Evolutionary conservation across 2,888 invertebrate species (phyloP), one percentile per base, ranked within the genome.

Genomic region (Drosophila tanythrix): DNA sequence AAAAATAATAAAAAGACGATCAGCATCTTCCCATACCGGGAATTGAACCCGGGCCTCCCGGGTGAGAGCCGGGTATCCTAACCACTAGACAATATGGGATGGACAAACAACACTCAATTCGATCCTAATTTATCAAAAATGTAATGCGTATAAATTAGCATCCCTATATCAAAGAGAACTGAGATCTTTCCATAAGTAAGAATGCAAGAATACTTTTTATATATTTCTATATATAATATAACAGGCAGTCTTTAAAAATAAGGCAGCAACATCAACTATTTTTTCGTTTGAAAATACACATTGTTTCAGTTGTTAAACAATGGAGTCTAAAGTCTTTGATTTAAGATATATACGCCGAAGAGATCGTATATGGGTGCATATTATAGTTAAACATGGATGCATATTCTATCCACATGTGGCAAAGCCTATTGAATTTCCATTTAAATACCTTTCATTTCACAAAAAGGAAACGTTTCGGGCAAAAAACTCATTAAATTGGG

Each of bases 71-170:
- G 87, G 83, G 84, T 83, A 83, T 83, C 83, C 83, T 83, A 83
- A 87, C 83, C 83, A 83, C 83, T 83, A 83, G 87, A 83, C 87
- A 83, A 83, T 83, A 83, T 83, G 83, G 87, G 83, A 83, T 35
- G 3, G 35, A 13, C 60, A 29, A 27, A 29, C 8, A 1, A 0
- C 0, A 4, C 1, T 33, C 10, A 21, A 15, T 13, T 25, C 2
- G 46, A 0, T 2, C 1, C 15, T 15, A 25, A 46, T 15, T 46
- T 25, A 25, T 15, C 25, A 8, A 2, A 25, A 15, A 25, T 46
- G 1, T 46, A 15, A 15, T 25, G 3, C 15, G 4, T 25, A 1
- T 25, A 25, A 25, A 15, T 25, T 2, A 15, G 21, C 7, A 46
- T 46, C 25, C 7, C 1, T 15, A 15, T 15, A 4, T 25, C 15